Evolutionary conservation across 2,113 vertebrate genomes (phyloP), one percentile per base, ranked within the genome.

Genomic region (Neolamprologus falcicula): DNA sequence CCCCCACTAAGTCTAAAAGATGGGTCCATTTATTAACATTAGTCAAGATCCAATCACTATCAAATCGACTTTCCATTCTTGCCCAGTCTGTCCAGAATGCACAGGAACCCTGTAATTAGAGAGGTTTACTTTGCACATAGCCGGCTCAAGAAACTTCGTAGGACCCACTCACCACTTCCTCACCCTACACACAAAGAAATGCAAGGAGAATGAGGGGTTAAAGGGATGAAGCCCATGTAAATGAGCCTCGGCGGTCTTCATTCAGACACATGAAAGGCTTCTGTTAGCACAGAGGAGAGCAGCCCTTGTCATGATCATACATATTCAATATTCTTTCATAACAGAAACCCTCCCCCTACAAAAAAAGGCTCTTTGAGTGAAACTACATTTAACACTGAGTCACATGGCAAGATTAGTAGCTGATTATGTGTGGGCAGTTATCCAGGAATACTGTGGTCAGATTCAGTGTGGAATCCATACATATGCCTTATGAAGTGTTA

Each of bases 221-320:
- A 90, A 91, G 88, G 92, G 89, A 94, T 53, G 93, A 89, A 93
- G 89, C 91, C 88, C 89, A 95, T 95, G 94, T 91, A 95, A 95
- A 95, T 95, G 89, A 95, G 93, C 81, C 86, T 93, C 33, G 68
- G 89, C 90, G 80, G 90, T 89, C 80, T 90, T 92, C 88, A 94
- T 94, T 94, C 93, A 94, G 87, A 89, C 82, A 92, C 92, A 94
- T 94, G 89, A 94, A 93, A 94, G 94, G 87, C 89, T 89, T 91
- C 85, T 84, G 83, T 90, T 83, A 53, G 91, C 57, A 89, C 84
- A 89, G 88, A 89, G 78, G 85, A 80, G 86, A 88, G 88, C 85
- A 80, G 86, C 78, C 82, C 90, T 80, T 21, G 68, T 90, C 90
- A 82, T 82, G 54, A 93, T 92, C 93, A 94, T 92, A 84, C 92